phyloP scores from a whole-genome alignment of 2,888 invertebrate genomes.

The Nipponacmea schrenckii region DNA sequence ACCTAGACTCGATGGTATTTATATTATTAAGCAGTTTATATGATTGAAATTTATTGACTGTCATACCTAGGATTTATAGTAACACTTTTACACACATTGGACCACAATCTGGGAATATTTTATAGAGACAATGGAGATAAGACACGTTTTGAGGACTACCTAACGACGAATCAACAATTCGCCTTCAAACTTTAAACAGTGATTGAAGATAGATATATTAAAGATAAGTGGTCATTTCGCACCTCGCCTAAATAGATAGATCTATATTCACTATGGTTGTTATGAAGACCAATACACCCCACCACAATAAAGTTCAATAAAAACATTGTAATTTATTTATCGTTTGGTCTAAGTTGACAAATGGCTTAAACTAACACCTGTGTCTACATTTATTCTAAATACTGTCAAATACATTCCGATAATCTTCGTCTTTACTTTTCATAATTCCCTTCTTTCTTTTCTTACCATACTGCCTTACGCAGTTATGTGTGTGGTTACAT shows the following conservation, averaged over 20 bases:
- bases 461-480: too few species aligned
- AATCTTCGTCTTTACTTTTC: too few species aligned
- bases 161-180: too few species aligned
- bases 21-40: not conserved
- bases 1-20: not conserved
- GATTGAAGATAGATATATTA: too few species aligned
- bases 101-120: not conserved
- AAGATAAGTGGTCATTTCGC: not conserved
- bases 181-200: too few species aligned
- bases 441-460: too few species aligned
- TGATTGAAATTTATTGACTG: conserved; percentile 8
- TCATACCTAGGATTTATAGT: not conserved
- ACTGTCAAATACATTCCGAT: too few species aligned
- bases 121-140: not conserved
- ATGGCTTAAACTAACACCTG: not conserved
- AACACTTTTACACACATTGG: not conserved
- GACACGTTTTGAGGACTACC: conserved; percentile 1
- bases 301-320: conserved; percentile 3
- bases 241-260: not conserved
- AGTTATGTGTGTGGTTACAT: too few species aligned
- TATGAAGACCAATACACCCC: not conserved
- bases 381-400: not conserved
- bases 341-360: not conserved
- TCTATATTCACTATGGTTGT: not conserved
- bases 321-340: not conserved